These are phyloP conservation scores for Arothron firmamentum DNA, from an alignment of 2,113 vertebrate species.

Conservation along the genomic window DNA sequence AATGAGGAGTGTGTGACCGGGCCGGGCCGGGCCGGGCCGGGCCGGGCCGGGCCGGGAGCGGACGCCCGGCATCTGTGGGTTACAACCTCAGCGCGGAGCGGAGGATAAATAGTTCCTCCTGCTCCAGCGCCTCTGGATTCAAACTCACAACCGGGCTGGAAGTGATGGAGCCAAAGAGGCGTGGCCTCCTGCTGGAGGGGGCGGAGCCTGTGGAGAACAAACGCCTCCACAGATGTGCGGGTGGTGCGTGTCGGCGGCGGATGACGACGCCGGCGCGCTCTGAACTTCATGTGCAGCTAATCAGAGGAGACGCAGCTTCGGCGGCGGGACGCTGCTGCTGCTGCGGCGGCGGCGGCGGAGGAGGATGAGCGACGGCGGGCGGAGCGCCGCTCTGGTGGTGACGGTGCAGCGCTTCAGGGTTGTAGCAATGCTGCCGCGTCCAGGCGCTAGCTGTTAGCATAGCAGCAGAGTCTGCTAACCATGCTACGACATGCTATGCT, in stretches of 20 bases:
- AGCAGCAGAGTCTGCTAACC: no score
- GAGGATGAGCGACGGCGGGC: no score
- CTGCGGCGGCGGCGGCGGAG: slow-evolving; percentile 12
- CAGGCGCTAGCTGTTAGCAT: no score
- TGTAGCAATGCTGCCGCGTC: no score
- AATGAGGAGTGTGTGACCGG: slow-evolving; percentile 28
- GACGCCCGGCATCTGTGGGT: slow-evolving; percentile 54
- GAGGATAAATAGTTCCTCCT: slow-evolving; percentile 51
- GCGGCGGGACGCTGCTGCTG: slow-evolving; percentile 16
- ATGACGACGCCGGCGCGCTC: not conserved
- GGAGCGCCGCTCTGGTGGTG: slow-evolving; percentile 5
- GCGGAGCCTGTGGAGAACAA: slow-evolving; percentile 4
- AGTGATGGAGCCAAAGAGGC: slow-evolving; percentile 49
- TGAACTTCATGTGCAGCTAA: slow-evolving; percentile 32
- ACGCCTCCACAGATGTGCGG: slow-evolving; percentile 23
- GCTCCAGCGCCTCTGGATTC: slow-evolving; percentile 39
- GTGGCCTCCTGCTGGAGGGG: not conserved
- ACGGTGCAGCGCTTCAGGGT: no score
- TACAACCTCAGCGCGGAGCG: slow-evolving; percentile 48
- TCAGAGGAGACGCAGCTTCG: slow-evolving; percentile 41
- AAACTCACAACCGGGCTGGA: slow-evolving; percentile 53
- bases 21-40: not conserved
- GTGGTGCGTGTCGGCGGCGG: slow-evolving; percentile 35
- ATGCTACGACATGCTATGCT: no score
- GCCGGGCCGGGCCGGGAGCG: slow-evolving; percentile 4